Evolutionary conservation across 2,888 invertebrate genomes (phyloP).

Genomic region (Meganola albula): DNA sequence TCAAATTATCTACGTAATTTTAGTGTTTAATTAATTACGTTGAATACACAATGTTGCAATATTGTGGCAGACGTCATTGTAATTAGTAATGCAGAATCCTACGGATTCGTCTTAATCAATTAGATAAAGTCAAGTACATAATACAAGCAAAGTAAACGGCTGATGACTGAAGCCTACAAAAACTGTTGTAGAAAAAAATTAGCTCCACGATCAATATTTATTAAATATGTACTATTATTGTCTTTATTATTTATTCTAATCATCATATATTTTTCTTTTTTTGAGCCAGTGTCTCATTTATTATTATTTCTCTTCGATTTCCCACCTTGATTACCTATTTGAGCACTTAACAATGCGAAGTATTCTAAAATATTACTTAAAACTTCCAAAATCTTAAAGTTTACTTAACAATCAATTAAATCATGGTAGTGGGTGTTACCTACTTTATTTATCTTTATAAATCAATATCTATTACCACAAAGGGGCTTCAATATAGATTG

Average conservation of each 20-base stretch:
- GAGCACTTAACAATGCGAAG: slow-evolving; percentile 44
- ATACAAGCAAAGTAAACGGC: slow-evolving; percentile 24
- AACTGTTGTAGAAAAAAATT: slow-evolving; percentile 74
- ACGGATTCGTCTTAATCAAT: slow-evolving; percentile 25
- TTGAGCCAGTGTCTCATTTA: slow-evolving; percentile 54
- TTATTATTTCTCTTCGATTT: slow-evolving; percentile 36
- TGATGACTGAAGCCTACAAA: slow-evolving; percentile 20
- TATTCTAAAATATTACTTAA: slow-evolving; percentile 43
- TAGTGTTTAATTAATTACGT: slow-evolving; percentile 34
- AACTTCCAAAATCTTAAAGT: slow-evolving; percentile 37
- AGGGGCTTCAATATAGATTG: slow-evolving; percentile 46
- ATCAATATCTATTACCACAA: slow-evolving; percentile 27
- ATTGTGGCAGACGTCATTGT: slow-evolving; percentile 12
- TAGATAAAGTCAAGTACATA: slow-evolving; percentile 27
- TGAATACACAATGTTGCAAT: slow-evolving; percentile 19
- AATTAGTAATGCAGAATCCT: slow-evolving; percentile 13
- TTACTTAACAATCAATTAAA: slow-evolving; percentile 39
- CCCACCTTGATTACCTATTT: no score
- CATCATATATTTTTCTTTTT: slow-evolving; percentile 42
- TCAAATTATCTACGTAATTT: slow-evolving; percentile 27
- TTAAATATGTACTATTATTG: slow-evolving; percentile 36
- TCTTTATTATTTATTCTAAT: slow-evolving; percentile 39
- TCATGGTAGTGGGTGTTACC: slow-evolving; percentile 52
- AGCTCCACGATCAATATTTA: slow-evolving; percentile 57
- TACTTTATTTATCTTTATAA: slow-evolving; percentile 34